A percentile compares a stretch with the other conserved stretches of the same genome.
Conservation (phyloP, 2,888 invertebrate genomes). For the Cataglyphis albicans region DNA sequence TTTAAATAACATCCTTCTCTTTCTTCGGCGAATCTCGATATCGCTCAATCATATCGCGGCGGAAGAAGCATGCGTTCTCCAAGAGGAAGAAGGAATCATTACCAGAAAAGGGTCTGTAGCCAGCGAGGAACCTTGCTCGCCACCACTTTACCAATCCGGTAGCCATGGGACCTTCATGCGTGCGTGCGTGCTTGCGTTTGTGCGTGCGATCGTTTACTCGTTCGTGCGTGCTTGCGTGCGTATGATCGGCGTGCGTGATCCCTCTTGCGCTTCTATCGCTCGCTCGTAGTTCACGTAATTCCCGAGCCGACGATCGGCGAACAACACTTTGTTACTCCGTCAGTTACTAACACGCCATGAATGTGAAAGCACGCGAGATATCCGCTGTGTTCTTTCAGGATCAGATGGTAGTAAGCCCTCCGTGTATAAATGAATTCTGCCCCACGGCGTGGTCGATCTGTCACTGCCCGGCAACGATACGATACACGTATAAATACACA, state of each 20-base stretch:
- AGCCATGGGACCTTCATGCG: conserved; percentile 89
- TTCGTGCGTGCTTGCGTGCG: not conserved
- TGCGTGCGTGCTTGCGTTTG: conserved; percentile 64
- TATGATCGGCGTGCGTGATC: conserved; percentile 18
- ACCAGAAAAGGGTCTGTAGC: conserved; percentile 92
- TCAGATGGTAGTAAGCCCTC: not conserved
- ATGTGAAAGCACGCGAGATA: conserved; percentile 8
- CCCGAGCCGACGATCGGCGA: not conserved
- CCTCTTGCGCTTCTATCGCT: not conserved
- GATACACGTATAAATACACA: not conserved
- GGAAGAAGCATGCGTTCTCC: conserved; percentile 35
- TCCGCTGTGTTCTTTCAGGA: not conserved
- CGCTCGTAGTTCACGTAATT: not conserved
- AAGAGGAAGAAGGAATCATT: conserved; percentile 76
- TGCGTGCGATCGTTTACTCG: conserved; percentile 12
- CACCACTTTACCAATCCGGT: conserved; percentile 92
- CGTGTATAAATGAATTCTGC: not conserved
- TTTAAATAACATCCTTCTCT: not conserved
- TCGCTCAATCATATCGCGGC: conserved; percentile 8
- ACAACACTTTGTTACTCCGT: conserved; percentile 24
- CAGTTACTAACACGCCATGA: conserved; percentile 15
- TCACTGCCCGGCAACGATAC: not conserved
- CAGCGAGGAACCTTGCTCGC: conserved; percentile 91
- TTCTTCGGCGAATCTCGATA: conserved; percentile 34
- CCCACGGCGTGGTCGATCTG: not conserved